Conservation (phyloP, 2,797 vertebrate species). For the Peromyscus aztecus region DNA sequence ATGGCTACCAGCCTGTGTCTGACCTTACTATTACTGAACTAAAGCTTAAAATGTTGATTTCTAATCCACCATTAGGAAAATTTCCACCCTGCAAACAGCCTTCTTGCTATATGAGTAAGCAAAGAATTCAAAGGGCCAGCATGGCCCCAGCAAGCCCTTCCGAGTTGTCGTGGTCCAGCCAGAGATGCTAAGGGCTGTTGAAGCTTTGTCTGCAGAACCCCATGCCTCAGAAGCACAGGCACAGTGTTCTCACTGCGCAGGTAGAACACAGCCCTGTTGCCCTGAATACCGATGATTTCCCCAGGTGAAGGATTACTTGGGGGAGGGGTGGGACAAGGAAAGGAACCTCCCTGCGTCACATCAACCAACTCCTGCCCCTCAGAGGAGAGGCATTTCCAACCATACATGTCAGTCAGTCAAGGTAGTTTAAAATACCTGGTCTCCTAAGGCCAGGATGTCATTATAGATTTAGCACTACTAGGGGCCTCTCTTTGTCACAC, state of each 20-base stretch:
- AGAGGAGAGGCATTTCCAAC: constrained; percentile 77
- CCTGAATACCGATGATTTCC: constrained; percentile 41
- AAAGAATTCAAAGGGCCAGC: not conserved
- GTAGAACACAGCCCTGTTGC: constrained; percentile 43
- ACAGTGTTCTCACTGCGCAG: not conserved
- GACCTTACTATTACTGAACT: not conserved
- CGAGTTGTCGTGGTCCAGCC: not conserved
- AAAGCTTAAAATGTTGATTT: constrained; percentile 4
- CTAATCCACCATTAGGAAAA: not conserved
- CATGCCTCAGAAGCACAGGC: constrained; percentile 42
- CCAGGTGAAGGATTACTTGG: constrained; percentile 62
- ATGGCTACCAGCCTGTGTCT: not conserved
- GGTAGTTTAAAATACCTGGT: constrained; percentile 90
- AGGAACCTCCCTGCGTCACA: constrained; percentile 59
- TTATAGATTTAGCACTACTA: constrained; percentile 89
- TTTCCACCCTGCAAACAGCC: not conserved
- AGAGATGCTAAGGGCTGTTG: not conserved
- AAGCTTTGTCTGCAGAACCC: constrained; percentile 50
- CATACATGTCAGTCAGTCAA: constrained; percentile 88
- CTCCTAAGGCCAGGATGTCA: constrained; percentile 88
- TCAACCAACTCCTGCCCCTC: constrained; percentile 75
- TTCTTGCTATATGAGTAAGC: constrained; percentile 2
- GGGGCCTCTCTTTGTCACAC: constrained; percentile 89
- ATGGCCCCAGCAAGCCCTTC: not conserved
- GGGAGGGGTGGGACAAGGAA: constrained; percentile 70